Base-by-base conservation (phyloP, 2,888 invertebrate species). In the Brassicogethes aeneus region DNA sequence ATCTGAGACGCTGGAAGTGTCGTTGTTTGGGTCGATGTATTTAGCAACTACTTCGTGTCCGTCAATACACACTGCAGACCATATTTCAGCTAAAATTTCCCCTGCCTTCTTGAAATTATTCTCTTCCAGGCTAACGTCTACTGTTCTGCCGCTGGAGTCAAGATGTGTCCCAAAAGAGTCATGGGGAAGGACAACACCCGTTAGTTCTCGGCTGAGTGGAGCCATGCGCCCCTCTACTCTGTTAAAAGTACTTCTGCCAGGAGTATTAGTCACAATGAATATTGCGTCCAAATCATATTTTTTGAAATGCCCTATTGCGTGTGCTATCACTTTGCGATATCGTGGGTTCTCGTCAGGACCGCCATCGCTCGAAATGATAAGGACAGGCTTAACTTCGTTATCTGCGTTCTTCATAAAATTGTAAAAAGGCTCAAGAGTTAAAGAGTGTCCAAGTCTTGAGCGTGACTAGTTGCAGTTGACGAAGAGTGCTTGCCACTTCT, bases 161-260 rank as follows among this genome's bases (percentile, higher is more conserved):
- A 36, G 17, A 36, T 36, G 16, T 10, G 8, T 15, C 13, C 39
- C 39, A 35, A 12, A 40, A 10, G 14, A 14, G 29, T 44, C 42
- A 44, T 44, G 39, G 15, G 31, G 23, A 31, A 44, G 34, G 29
- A 44, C 15, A 3, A 44, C 16, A 16, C 41, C 41, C 3, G 57
- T 17, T n/a, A 66, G 47, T 42, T 62, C 50, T 17, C 50, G 40
- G 37, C 59, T 61, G 3, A 65, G 44, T n/a, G 61, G 60, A 32
- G 62, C 63, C 59, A 66, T 61, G 34, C 64, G 34, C 17, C 61
- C 23, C 43, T 65, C 60, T 1, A 62, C 61, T 39, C 49, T 51
- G 45, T 65, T 66, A 35, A 51, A 63, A 10, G 61, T 59, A 43
- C 57, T 58, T 42, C 60, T 50, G 7, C 61, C 61, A 30, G 65